These are phyloP conservation scores for Leptonema lineaticorne DNA, from an alignment of 1,140 invertebrate genomes.

Conservation along the genomic window DNA sequence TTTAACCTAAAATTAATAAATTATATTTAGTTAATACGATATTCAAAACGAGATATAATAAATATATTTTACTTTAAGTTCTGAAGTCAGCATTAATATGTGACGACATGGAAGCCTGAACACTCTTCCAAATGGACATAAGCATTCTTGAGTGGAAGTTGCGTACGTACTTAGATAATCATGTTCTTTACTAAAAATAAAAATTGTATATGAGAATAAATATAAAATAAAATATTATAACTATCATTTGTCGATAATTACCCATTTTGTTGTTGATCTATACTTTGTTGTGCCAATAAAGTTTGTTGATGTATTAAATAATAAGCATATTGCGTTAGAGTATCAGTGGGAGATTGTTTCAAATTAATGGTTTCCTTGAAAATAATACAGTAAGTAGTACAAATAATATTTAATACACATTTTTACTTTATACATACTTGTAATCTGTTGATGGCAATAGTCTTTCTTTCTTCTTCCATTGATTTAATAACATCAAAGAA, in stretches of 20 bases:
- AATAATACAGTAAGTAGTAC: neutral
- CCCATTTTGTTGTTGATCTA: slow-evolving; percentile 43
- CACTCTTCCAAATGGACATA: slow-evolving; percentile 54
- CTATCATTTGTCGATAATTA: no score
- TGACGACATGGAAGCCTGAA: slow-evolving; percentile 53
- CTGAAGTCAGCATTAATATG: slow-evolving; percentile 55
- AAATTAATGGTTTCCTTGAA: slow-evolving; percentile 51
- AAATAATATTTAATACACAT: neutral
- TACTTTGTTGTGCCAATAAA: slow-evolving; percentile 50
- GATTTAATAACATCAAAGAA: slow-evolving; percentile 53
- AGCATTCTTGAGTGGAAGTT: slow-evolving; percentile 54
- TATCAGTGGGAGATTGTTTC: slow-evolving; percentile 55
- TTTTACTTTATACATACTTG: slow-evolving; percentile 42
- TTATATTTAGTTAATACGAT: neutral
- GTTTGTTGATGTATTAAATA: slow-evolving; percentile 55
- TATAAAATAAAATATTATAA: neutral
- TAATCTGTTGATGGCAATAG: slow-evolving; percentile 49
- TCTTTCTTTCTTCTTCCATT: slow-evolving; percentile 50
- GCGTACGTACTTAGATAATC: slow-evolving; percentile 51
- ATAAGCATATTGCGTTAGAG: slow-evolving; percentile 55
- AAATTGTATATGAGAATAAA: neutral
- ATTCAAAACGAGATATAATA: neutral
- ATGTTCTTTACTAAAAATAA: slow-evolving; percentile 44
- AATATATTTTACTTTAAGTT: slow-evolving; percentile 47
- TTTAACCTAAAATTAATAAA: slow-evolving; percentile 47